Conservation (phyloP, 1,140 invertebrate species). For the Rhagoletis pomonella region DNA sequence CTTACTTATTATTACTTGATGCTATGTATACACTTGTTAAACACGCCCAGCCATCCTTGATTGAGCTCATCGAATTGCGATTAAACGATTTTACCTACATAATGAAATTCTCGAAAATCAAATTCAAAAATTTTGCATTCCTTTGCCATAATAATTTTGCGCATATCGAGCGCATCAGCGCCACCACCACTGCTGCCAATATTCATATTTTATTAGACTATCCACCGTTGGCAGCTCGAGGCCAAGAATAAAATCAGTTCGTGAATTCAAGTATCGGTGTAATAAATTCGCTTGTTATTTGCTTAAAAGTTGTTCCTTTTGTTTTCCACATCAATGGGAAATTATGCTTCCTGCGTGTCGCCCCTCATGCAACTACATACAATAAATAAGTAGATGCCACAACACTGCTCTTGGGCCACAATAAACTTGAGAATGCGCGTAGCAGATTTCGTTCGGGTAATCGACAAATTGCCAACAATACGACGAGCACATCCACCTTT, state of each 20-base stretch:
- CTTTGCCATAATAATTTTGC: slow-evolving; percentile 47
- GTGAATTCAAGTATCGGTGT: slow-evolving; percentile 19
- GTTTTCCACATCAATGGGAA: slow-evolving; percentile 53
- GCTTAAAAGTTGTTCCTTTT: slow-evolving; percentile 54
- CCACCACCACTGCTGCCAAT: slow-evolving; percentile 14
- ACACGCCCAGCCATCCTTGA: slow-evolving; percentile 41
- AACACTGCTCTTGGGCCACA: not conserved
- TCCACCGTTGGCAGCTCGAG: slow-evolving; percentile 11
- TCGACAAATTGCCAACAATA: slow-evolving; percentile 1
- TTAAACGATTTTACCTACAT: slow-evolving; percentile 54
- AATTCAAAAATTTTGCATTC: slow-evolving; percentile 48
- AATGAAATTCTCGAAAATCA: slow-evolving; percentile 52
- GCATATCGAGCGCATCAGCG: not conserved
- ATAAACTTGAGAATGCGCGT: slow-evolving; percentile 13
- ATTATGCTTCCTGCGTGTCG: not conserved
- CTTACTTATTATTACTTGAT: not conserved
- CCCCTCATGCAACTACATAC: not conserved
- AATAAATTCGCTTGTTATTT: slow-evolving; percentile 55
- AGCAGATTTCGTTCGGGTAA: slow-evolving; percentile 16
- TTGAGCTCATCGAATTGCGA: slow-evolving; percentile 54
- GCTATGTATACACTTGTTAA: slow-evolving; percentile 3
- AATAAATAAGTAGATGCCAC: not conserved
- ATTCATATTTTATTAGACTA: slow-evolving; percentile 18
- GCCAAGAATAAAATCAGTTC: not conserved
- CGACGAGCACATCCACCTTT: slow-evolving; percentile 4